These are phyloP conservation scores for Onychostruthus taczanowskii DNA, from an alignment of 2,113 vertebrate genomes.

Conservation along the genomic window DNA sequence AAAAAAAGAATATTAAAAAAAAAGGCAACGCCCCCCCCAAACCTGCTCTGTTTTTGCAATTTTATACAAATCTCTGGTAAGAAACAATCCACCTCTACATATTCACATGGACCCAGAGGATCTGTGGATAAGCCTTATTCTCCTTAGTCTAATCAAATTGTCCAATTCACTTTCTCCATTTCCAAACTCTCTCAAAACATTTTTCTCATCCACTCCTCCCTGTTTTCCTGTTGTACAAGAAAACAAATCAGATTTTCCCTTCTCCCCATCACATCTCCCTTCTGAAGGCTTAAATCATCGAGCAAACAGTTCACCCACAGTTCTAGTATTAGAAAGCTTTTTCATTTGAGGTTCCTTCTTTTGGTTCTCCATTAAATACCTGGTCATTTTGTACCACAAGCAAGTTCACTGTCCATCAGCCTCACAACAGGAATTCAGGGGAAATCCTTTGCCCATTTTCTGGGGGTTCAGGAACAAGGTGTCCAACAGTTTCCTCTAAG, in stretches of 20 bases:
- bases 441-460: background rate
- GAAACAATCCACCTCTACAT: conserved; percentile 11
- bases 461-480: background rate
- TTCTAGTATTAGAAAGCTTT: background rate
- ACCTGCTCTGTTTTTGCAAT: background rate
- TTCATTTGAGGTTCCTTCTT: background rate
- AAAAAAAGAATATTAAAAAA: background rate
- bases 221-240: background rate
- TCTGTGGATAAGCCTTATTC: background rate
- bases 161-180: background rate
- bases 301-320: background rate
- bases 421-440: background rate
- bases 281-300: background rate
- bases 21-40: background rate
- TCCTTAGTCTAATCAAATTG: background rate
- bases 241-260: background rate
- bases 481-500: background rate
- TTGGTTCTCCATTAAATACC: background rate
- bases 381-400: background rate
- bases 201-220: background rate
- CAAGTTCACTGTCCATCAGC: background rate
- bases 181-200: background rate
- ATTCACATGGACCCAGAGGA: background rate
- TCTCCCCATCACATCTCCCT: background rate
- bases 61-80: conserved; percentile 4